Base-by-base conservation (phyloP, 2,113 vertebrate species). In the Origma solitaria region DNA sequence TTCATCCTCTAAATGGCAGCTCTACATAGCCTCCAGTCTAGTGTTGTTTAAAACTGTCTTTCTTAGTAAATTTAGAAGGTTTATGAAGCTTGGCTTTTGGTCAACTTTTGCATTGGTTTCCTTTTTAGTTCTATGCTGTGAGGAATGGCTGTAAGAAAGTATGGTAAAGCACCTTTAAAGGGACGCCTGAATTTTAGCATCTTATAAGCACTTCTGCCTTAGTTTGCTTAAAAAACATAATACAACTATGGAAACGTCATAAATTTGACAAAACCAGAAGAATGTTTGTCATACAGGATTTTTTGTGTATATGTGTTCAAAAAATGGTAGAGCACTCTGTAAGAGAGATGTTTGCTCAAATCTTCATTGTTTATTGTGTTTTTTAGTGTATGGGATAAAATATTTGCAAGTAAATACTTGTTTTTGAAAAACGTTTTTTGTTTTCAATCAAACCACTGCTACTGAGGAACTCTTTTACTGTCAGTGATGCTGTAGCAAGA, bases 261-360 rank as follows among this genome's bases (percentile, higher is more conserved):
- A 21, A n/a, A 56, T 53, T 58, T 68, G 71, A 31, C 35, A 38
- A 75, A 38, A 3, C 0, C 6, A 23, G 44, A 47, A 57, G 27
- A 61, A 8, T 47, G 18, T n/a, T 51, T 86, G 23, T 10, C 1
- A 0, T 40, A 21, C 17, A 58, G n/a, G 9, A 6, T 15, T 50
- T 40, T 62, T 73, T 47, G 11, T 16, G 25, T 7, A 1, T 54
- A 11, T 42, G 12, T 24, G 4, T 54, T 44, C 27, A 35, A 28
- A 80, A 31, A 88, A 42, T 22, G 37, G 6, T 68, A 51, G 53
- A 68, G 24, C 23, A 24, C 18, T 64, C n/a, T 65, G 5, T 40
- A 23, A 58, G 38, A 54, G 40, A 75, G 15, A 6, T 13, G 15
- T 51, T 86, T 75, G 25, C 45, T 50, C 53, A 71, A 79, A 53